A percentile compares a stretch with the other conserved stretches of the same genome.
Evolutionary conservation across 1,140 invertebrate species (phyloP).

Genomic region (Theocolax elegans): DNA sequence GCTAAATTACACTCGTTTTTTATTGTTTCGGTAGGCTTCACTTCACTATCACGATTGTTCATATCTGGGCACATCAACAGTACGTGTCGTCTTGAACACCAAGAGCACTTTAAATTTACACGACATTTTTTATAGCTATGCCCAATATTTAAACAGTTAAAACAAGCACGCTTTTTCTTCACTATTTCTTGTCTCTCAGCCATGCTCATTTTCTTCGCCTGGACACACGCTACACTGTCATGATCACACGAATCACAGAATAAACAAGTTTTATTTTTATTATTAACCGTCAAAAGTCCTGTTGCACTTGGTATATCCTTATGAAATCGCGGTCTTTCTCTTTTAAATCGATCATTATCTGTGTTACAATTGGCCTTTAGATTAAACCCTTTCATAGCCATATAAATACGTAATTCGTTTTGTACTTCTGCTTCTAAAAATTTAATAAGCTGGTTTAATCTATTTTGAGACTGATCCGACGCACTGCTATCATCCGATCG

Average conservation of each 20-base stretch:
- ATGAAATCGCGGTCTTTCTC: background rate
- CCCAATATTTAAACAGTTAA: conserved; percentile 13
- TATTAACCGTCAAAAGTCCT: background rate
- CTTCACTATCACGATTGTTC: too few species aligned
- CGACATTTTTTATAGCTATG: conserved; percentile 24
- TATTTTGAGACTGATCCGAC: too few species aligned
- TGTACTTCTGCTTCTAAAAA: too few species aligned
- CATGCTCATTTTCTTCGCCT: background rate
- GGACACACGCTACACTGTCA: background rate
- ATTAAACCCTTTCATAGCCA: too few species aligned
- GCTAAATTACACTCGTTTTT: too few species aligned
- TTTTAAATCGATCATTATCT: too few species aligned
- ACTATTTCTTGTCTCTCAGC: background rate
- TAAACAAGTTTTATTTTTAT: background rate
- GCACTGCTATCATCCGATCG: too few species aligned
- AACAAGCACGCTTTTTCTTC: background rate
- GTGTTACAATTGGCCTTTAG: too few species aligned
- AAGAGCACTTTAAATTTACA: conserved; percentile 15
- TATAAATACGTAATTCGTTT: too few species aligned
- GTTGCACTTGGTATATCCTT: background rate
- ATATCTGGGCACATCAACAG: conserved; percentile 25
- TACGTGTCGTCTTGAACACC: conserved; percentile 27
- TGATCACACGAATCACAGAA: background rate
- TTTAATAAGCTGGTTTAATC: too few species aligned
- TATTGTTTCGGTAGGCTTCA: too few species aligned